These are phyloP conservation scores for Zygaena filipendulae DNA, from an alignment of 2,888 invertebrate genomes.

Conservation along the genomic window DNA sequence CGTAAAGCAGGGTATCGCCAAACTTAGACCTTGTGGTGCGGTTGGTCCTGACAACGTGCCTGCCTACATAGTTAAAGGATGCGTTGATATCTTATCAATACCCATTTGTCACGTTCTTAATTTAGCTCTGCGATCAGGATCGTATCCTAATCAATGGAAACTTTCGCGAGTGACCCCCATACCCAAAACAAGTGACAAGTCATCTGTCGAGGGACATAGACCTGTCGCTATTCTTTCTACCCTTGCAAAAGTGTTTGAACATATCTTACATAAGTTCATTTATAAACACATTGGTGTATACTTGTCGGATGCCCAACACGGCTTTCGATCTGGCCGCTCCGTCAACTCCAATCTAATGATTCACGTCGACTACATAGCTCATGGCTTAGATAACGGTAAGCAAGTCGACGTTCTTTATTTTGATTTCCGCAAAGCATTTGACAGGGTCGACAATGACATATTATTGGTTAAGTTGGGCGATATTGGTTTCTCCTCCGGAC, in stretches of 20 bases:
- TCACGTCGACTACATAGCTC: background rate
- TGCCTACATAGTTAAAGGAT: no score
- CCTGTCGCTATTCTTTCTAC: conserved; percentile 7
- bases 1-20: no score
- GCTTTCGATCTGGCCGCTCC: conserved; percentile 4
- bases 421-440: no score
- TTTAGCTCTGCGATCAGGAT: no score
- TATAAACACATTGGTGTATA: conserved; percentile 3
- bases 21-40: no score
- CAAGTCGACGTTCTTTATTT: conserved; percentile 9
- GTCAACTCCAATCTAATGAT: conserved; percentile 8
- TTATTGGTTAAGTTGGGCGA: background rate
- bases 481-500: conserved; percentile 3
- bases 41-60: no score
- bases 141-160: no score
- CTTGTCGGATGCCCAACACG: conserved; percentile 6
- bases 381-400: conserved; percentile 1
- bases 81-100: no score
- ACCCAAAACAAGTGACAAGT: conserved; percentile 1
- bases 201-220: conserved; percentile 2
- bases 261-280: conserved; percentile 3
- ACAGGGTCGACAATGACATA: no score
- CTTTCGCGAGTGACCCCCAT: no score
- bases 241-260: conserved; percentile 6
- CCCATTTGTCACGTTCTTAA: no score